Conservation (phyloP, 1,140 invertebrate species). For the Drosophila gunungcola region DNA sequence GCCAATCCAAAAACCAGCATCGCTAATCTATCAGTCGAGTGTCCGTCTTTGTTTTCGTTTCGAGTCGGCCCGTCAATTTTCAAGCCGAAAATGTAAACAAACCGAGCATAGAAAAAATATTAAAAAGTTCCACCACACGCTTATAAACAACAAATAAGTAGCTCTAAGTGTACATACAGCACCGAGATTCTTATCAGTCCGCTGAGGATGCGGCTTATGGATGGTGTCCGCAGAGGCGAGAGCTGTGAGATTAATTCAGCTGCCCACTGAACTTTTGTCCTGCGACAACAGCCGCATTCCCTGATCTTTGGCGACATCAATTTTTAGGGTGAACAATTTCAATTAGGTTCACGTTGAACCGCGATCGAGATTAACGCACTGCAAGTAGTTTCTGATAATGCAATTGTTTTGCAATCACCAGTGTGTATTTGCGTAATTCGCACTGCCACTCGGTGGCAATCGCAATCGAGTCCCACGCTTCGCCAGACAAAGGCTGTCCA, state of each 20-base stretch:
- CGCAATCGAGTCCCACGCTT: conserved; percentile 17
- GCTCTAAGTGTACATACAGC: conserved; percentile 6
- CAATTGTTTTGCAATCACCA: conserved; percentile 49
- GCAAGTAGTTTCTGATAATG: conserved; percentile 49
- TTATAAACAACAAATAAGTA: conserved; percentile 49
- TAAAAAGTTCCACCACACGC: conserved; percentile 27
- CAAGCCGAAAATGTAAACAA: conserved; percentile 57
- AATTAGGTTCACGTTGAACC: conserved; percentile 64
- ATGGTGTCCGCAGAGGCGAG: conserved; percentile 31
- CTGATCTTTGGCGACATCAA: conserved; percentile 60
- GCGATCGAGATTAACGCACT: conserved; percentile 53
- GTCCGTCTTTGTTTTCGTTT: conserved; percentile 32
- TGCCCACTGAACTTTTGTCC: conserved; percentile 56
- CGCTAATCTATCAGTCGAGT: conserved; percentile 29
- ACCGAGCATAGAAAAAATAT: conserved; percentile 23
- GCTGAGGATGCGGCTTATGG: conserved; percentile 19
- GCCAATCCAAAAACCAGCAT: background rate
- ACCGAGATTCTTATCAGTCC: conserved; percentile 27
- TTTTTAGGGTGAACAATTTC: conserved; percentile 67
- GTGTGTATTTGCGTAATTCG: conserved; percentile 16
- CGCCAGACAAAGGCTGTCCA: conserved; percentile 23
- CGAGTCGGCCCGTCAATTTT: conserved; percentile 46
- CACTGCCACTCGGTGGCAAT: conserved; percentile 2
- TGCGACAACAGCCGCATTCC: conserved; percentile 39
- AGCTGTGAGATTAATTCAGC: conserved; percentile 32